These are phyloP conservation scores for Morone chrysops DNA, from an alignment of 2,113 vertebrate genomes.

Conservation along the genomic window DNA sequence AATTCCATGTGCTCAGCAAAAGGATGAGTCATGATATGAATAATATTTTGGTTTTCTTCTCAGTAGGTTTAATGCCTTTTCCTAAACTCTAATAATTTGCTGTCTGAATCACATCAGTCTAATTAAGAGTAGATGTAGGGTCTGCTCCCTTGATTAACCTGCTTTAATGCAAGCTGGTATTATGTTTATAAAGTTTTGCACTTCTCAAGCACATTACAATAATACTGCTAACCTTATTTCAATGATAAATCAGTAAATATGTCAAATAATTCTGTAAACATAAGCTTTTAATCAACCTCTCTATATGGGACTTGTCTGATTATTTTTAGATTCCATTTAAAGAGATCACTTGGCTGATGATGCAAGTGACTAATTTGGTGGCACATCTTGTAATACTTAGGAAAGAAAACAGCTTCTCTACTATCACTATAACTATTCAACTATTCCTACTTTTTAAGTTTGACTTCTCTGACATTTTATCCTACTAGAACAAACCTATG, in stretches of 20 bases:
- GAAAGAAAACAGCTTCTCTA: no score
- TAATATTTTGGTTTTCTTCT: not conserved
- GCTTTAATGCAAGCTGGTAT: not conserved
- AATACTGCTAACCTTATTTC: not conserved
- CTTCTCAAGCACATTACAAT: no score
- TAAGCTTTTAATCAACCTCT: not conserved
- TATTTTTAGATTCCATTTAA: not conserved
- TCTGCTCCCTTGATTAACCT: not conserved
- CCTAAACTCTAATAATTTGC: not conserved
- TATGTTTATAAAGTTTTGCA: not conserved
- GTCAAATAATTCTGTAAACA: not conserved
- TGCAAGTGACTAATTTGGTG: no score
- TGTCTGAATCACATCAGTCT: not conserved
- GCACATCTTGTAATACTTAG: no score
- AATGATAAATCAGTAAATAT: not conserved
- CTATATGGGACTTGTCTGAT: no score
- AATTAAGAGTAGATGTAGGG: not conserved
- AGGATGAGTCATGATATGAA: slow-evolving; percentile 3
- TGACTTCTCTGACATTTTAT: not conserved
- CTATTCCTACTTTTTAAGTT: not conserved
- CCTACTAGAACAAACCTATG: not conserved
- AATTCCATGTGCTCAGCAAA: not conserved
- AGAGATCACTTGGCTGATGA: slow-evolving; percentile 2
- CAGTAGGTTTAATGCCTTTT: not conserved
- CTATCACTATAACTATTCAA: no score